phyloP scores from a whole-genome alignment of 2,113 vertebrate genomes.

The Saccopteryx leptura region DNA sequence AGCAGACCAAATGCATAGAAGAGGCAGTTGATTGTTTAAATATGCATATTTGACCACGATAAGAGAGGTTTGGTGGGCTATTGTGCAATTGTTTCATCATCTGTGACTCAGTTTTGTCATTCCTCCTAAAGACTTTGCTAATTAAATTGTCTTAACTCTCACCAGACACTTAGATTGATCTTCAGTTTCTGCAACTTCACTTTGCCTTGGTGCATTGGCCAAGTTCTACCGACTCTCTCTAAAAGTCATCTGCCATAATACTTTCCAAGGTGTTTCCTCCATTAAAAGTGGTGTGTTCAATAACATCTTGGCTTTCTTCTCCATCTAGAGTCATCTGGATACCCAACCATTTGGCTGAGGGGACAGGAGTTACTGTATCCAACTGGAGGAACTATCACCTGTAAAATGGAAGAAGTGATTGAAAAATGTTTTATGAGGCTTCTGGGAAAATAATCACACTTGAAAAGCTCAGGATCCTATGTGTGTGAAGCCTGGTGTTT shows the following conservation, averaged over 20 bases:
- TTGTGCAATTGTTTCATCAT: not conserved
- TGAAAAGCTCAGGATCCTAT: not conserved
- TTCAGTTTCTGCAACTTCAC: not conserved
- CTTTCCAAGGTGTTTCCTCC: conserved; percentile 4
- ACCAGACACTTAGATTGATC: not conserved
- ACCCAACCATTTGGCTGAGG: not conserved
- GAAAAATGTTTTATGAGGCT: conserved; percentile 20
- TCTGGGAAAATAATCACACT: conserved; percentile 23
- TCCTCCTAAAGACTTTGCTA: not conserved
- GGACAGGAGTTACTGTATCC: not conserved
- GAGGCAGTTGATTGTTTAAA: not conserved
- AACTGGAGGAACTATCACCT: not conserved
- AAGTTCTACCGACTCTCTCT: not conserved
- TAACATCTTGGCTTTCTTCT: conserved; percentile 29
- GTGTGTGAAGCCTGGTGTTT: not conserved
- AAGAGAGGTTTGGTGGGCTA: not conserved
- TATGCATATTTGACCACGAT: too few species aligned
- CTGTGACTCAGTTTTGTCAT: not conserved
- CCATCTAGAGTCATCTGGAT: not conserved
- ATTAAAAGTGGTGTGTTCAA: not conserved
- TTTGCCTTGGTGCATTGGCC: not conserved
- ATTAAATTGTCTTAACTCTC: not conserved
- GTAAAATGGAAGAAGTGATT: conserved; percentile 2
- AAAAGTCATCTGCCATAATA: not conserved
- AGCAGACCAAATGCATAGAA: not conserved